Conservation (phyloP, 1,140 invertebrate genomes). For the Cydia splendana region DNA sequence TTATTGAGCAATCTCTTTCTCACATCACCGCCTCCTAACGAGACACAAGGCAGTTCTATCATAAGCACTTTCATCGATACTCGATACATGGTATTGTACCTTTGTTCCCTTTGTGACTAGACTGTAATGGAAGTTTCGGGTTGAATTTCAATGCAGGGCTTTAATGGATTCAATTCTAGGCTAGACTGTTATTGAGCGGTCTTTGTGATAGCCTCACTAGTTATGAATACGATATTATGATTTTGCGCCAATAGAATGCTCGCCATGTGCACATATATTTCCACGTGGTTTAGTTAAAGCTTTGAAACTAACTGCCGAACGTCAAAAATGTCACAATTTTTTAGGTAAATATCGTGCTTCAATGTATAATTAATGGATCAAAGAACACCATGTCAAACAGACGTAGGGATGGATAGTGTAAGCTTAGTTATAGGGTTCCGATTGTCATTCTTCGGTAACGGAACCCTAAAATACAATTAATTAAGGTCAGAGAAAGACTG, state of each 20-base stretch:
- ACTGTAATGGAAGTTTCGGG: neutral
- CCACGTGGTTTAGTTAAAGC: too few relatives aligned
- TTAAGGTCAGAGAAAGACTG: neutral
- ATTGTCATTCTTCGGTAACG: neutral
- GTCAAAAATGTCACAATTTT: too few relatives aligned
- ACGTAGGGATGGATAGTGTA: too few relatives aligned
- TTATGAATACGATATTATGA: neutral
- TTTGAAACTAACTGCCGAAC: too few relatives aligned
- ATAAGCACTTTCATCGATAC: conserved; percentile 25
- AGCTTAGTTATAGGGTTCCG: too few relatives aligned
- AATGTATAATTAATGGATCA: too few relatives aligned
- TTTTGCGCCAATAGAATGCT: too few relatives aligned
- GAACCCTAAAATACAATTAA: neutral
- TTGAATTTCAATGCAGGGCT: conserved; percentile 16
- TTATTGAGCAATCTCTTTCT: conserved; percentile 7
- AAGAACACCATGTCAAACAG: too few relatives aligned
- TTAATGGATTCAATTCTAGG: conserved; percentile 15
- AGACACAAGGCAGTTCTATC: conserved; percentile 16
- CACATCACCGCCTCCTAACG: conserved; percentile 3
- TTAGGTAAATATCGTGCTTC: too few relatives aligned
- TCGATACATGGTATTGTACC: conserved; percentile 1
- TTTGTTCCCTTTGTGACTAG: conserved; percentile 7
- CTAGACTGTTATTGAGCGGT: neutral
- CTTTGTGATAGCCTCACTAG: neutral
- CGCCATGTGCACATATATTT: too few relatives aligned